Evolutionary conservation across 2,113 vertebrate genomes (phyloP).

Genomic region (Brachirus orientalis): DNA sequence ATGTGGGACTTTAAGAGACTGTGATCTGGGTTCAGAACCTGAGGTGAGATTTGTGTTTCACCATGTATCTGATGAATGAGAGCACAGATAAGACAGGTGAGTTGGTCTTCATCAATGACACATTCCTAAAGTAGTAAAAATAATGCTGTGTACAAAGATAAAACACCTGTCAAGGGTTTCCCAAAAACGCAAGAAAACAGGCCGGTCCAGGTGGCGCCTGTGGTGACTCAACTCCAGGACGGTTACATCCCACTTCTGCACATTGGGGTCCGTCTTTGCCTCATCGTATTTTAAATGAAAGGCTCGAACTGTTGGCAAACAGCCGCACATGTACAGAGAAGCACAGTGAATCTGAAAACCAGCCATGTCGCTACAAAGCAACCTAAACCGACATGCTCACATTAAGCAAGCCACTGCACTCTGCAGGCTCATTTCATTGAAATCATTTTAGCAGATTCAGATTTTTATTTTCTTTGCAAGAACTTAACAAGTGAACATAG

Average conservation of each 20-base stretch:
- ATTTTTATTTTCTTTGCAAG: no score
- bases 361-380: no score
- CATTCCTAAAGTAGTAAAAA: not conserved
- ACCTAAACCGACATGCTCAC: no score
- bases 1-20: constrained; percentile 25
- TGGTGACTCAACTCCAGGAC: constrained; percentile 97
- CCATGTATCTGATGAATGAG: constrained; percentile 89
- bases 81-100: not conserved
- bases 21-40: constrained; percentile 87
- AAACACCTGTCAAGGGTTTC: constrained; percentile 95
- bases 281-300: constrained; percentile 99
- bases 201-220: constrained; percentile 95
- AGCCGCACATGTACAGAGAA: not conserved
- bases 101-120: not conserved
- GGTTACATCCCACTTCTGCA: constrained; percentile 98
- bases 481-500: no score
- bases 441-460: no score
- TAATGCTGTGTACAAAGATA: not conserved
- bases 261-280: constrained; percentile 94
- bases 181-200: constrained; percentile 96
- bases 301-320: constrained; percentile 88
- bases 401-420: no score
- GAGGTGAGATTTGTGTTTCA: constrained; percentile 99
- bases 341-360: no score
- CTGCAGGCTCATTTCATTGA: no score